Evolutionary conservation across 2,888 invertebrate genomes (phyloP), one percentile per base, ranked within the genome.

Genomic region (Troides aeacus): DNA sequence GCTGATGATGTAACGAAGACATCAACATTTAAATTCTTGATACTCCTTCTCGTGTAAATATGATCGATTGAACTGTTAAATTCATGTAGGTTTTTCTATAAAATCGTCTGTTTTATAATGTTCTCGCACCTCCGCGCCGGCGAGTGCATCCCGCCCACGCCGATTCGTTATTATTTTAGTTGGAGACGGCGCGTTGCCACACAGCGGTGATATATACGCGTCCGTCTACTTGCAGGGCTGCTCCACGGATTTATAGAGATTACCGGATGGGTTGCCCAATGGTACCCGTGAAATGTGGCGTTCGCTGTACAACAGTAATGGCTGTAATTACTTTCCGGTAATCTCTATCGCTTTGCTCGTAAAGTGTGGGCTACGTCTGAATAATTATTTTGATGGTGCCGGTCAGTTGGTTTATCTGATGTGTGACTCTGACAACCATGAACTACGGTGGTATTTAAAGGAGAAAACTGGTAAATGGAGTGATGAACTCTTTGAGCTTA

Each of bases 61-160:
- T 39, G 39, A 10, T 39, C 10, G 10, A 39, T 39, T 39, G 7
- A 39, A 10, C 7, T 39, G 8, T 39, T 39, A 6, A 8, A 39
- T 39, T 7, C 39, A 39, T 1, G 7, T 39, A 8, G 10, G 1
- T 39, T 39, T 39, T 7, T 39, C 7, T 39, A 39, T 1, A 39
- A 39, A 39, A 10, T 10, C 10, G 7, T 7, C 1, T 39, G 39
- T 39, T 39, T 39, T 1, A 39, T 7, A 39, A 10, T 39, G 39
- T 39, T 39, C 39, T 7, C 62, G 21, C 60, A 66, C 64, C 70
- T 5, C 8, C 10, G 70, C 60, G 17, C 12, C 24, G 72, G 70
- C 77, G 81, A 89, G 88, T 89, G 88, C 89, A 89, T 84, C 82
- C 80, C 86, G 81, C 89, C 87, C 86, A 89, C 89, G 78, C 83